Percentiles rank a stretch among this genome's conserved stretches.
These are phyloP conservation scores for Sinocyclocheilus rhinocerous DNA, from an alignment of 2,113 vertebrate genomes.

Conservation along the genomic window DNA sequence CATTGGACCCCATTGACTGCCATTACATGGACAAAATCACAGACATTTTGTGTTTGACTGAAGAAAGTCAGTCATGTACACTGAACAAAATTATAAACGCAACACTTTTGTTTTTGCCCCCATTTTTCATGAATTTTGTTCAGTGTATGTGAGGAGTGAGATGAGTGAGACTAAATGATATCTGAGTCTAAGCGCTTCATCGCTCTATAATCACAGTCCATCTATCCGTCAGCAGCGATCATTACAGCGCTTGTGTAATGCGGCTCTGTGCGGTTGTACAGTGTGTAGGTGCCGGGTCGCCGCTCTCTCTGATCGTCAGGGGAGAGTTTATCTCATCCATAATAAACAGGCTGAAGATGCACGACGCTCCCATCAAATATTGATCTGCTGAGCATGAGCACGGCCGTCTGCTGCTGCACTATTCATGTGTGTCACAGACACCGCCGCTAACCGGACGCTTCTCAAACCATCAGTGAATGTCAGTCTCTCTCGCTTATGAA, in stretches of 20 bases:
- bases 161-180: too few relatives aligned
- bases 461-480: too few relatives aligned
- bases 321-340: conserved; percentile 68
- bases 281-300: neutral
- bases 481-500: neutral
- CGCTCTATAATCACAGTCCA: neutral
- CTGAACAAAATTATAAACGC: too few relatives aligned
- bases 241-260: neutral
- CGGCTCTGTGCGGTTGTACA: neutral
- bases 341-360: conserved; percentile 54
- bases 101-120: too few relatives aligned
- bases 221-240: neutral
- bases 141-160: too few relatives aligned
- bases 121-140: too few relatives aligned
- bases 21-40: neutral
- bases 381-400: conserved; percentile 51
- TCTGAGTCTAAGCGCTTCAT: too few relatives aligned
- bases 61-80: too few relatives aligned
- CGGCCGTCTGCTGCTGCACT: conserved; percentile 38
- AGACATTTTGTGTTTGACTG: too few relatives aligned
- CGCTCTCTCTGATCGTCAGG: conserved; percentile 2
- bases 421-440: conserved; percentile 60
- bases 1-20: neutral
- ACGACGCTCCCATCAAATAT: conserved; percentile 59
- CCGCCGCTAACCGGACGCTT: neutral